Conservation (phyloP, 1,140 invertebrate species). For the Akabosia matsudoensis region DNA sequence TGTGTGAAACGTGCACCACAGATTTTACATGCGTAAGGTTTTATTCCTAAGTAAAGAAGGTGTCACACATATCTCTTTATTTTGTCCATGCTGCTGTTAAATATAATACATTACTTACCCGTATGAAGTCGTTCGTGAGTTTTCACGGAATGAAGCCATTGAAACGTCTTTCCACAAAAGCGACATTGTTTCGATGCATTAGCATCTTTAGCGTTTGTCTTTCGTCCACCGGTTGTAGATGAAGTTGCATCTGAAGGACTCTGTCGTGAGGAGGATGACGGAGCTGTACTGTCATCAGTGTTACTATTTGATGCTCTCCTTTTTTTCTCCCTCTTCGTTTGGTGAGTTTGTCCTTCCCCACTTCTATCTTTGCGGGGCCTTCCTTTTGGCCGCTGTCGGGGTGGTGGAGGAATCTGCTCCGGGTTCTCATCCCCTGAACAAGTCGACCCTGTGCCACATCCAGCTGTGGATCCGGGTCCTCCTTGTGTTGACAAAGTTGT, state of each 20-base stretch:
- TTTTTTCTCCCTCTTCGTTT: too few relatives aligned
- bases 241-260: background rate
- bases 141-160: constrained; percentile 11
- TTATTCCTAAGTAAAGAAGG: background rate
- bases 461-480: background rate
- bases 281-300: background rate
- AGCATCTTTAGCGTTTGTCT: background rate
- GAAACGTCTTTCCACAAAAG: constrained; percentile 7
- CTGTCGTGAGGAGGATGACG: background rate
- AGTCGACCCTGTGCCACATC: background rate
- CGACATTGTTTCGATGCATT: constrained; percentile 9
- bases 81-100: background rate
- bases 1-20: background rate
- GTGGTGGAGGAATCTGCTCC: background rate
- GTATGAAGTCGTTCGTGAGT: constrained; percentile 12
- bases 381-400: background rate
- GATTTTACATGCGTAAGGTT: constrained; percentile 4
- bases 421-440: background rate
- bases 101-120: background rate
- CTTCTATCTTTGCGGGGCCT: background rate
- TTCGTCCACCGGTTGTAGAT: background rate
- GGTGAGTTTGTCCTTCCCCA: too few relatives aligned
- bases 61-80: background rate
- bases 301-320: background rate
- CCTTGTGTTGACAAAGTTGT: background rate